Evolutionary conservation across 1,140 invertebrate genomes (phyloP), one percentile per base, ranked within the genome.

Genomic region (Coboldia fuscipes): DNA sequence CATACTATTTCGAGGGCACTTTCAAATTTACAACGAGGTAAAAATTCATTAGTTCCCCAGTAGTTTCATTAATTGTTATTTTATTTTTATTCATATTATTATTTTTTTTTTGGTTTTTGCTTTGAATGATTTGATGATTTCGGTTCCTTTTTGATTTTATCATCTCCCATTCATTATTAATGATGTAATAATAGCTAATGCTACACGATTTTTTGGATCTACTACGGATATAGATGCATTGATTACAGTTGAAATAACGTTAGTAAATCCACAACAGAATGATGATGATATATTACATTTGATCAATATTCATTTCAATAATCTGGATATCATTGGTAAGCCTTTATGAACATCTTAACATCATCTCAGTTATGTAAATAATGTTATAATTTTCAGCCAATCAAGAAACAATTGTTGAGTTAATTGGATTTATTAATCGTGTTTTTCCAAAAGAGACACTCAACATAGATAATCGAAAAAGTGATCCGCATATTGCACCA

Each of bases 381-480:
- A n/a, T n/a, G n/a, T n/a, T n/a, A n/a, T 39, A 34, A 39, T 41
- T 57, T 61, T 17, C 43, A 74, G 89, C 86, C 0, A 94, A 94
- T 60, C 86, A 92, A 52, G 85, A 90, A 52, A 96, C 90, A 0
- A 79, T 94, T 42, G 76, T 93, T 2, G 89, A 96, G 54, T 54
- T 96, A 20, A 66, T 92, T 30, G 79, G 81, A 16, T 94, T 96
- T 50, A 66, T 73, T 0, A 76, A 75, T 36, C 65, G 81, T 28
- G 66, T 83, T 19, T 68, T 76, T 41, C 70, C 74, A 6, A 42
- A 50, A 5, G 46, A 52, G 18, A 63, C 62, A 40, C 37, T 45
- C 10, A 46, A 46, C 12, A 42, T 44, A 39, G 2, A 37, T 14
- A 22, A 10, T 2, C 9, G 3, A 12, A 4, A 12, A 22, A 14